Evolutionary conservation across 2,113 vertebrate genomes (phyloP), one percentile per base, ranked within the genome.

Genomic region (Calonectris borealis): DNA sequence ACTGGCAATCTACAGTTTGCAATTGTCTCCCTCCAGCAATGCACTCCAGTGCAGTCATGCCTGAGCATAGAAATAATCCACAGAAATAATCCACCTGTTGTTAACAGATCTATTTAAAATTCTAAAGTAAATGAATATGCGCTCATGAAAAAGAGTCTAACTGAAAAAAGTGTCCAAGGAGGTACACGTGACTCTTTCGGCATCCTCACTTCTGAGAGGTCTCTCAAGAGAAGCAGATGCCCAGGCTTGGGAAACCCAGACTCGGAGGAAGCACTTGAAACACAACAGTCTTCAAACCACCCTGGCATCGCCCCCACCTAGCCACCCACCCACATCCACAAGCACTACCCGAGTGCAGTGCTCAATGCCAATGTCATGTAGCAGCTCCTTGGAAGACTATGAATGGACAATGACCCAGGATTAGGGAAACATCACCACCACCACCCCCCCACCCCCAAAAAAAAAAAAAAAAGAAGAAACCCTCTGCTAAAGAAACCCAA

Each of bases 321-420:
- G 38, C 40, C 42, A 42, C 42, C 42, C 34, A 34, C 12, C 17
- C 49, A 48, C 36, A 40, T 3, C 26, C 42, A 8, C 0, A 44
- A 38, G 21, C 34, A 15, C 20, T 4, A 25, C 10, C 73, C 3
- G 3, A 61, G 44, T 1, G 13, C 60, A 49, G 18, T 0, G 1
- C 44, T 54, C 51, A 24, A 7, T 4, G 40, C 9, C 54, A 10
- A 9, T 1, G 3, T 4, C 17, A 0, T 0, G 11, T 11, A 48
- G 54, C 64, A 70, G 32, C 40, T 89, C 46, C 60, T 29, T 40
- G 40, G 44, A 51, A 69, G 13, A 13, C 15, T 26, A 1, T 0
- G 2, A 68, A 27, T 1, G 11, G 38, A 40, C 21, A 54, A 18
- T 0, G 18, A 34, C 5, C 20, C 26, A n/a, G 40, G 40, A 65